Evolutionary conservation across 2,888 invertebrate genomes (phyloP).

Genomic region (Cosmopolites sordidus): DNA sequence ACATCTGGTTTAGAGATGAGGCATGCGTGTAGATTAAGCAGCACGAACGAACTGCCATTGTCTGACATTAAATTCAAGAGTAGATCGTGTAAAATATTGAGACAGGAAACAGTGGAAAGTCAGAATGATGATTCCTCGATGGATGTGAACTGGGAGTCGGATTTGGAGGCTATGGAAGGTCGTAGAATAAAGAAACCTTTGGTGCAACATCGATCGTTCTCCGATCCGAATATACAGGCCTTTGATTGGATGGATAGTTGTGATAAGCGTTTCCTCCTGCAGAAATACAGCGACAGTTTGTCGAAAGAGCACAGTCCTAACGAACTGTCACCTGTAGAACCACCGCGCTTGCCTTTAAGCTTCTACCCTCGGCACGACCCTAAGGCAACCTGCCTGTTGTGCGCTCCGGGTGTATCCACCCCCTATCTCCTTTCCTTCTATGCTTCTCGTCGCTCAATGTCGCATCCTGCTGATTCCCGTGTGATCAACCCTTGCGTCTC

Average conservation of each 20-base stretch:
- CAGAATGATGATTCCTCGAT: conserved; percentile 37
- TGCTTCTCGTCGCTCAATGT: conserved; percentile 39
- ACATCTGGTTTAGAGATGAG: conserved; percentile 38
- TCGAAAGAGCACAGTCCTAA: conserved; percentile 20
- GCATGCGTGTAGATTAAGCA: conserved; percentile 36
- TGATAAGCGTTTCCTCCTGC: conserved; percentile 35
- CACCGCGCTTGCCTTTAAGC: conserved; percentile 37
- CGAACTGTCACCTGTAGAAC: conserved; percentile 36
- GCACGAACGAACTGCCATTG: conserved; percentile 43
- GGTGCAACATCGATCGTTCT: conserved; percentile 42
- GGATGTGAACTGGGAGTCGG: conserved; percentile 41
- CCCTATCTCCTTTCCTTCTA: conserved; percentile 44
- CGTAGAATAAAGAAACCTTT: conserved; percentile 18
- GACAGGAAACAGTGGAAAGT: conserved; percentile 36
- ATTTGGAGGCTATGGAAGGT: conserved; percentile 33
- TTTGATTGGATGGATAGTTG: conserved; percentile 33
- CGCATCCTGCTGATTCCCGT: conserved; percentile 37
- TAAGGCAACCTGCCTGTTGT: conserved; percentile 31
- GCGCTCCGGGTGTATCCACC: conserved; percentile 36
- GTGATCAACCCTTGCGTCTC: conserved; percentile 33
- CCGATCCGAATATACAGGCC: conserved; percentile 46
- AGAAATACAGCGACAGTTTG: conserved; percentile 37
- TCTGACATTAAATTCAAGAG: conserved; percentile 40
- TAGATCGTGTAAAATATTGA: conserved; percentile 28
- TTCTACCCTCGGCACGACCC: conserved; percentile 39